phyloP scores from a whole-genome alignment of 2,113 vertebrate genomes.

The Chionomys nivalis region DNA sequence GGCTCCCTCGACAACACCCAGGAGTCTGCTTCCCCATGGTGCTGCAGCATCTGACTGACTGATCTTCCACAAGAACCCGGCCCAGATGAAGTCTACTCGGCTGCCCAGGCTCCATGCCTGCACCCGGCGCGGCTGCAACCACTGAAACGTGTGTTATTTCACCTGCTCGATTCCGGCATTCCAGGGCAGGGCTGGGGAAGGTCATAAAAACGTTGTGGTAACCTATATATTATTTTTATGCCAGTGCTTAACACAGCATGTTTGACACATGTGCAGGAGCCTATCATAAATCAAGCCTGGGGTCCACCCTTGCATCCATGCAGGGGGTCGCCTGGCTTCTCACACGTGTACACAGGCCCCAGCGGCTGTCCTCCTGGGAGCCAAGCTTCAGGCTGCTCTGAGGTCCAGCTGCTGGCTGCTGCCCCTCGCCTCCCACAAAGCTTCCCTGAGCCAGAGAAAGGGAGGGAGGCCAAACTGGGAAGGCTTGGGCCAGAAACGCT shows the following conservation, averaged over 20 bases:
- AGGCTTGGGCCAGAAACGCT: background rate
- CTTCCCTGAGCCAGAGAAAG: background rate
- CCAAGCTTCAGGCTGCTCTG: background rate
- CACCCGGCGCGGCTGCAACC: background rate
- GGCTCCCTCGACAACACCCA: background rate
- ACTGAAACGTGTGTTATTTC: slow-evolving; percentile 85
- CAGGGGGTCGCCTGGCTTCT: background rate
- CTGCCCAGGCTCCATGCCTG: background rate
- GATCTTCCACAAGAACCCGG: background rate
- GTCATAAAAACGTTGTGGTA: slow-evolving; percentile 82
- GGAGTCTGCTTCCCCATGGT: background rate
- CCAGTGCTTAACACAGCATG: slow-evolving; percentile 80
- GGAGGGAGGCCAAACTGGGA: background rate
- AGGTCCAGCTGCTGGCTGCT: slow-evolving; percentile 37
- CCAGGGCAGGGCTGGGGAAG: slow-evolving; percentile 80
- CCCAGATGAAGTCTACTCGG: background rate
- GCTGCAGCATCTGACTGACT: background rate
- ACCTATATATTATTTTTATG: slow-evolving; percentile 88
- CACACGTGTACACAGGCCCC: background rate
- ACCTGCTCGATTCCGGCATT: slow-evolving; percentile 84
- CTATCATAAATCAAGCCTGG: slow-evolving; percentile 82
- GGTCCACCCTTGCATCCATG: background rate
- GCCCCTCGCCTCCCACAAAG: slow-evolving; percentile 19
- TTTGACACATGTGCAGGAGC: slow-evolving; percentile 83
- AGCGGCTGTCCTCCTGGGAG: background rate